phyloP scores from a whole-genome alignment of 2,888 invertebrate genomes.

The Lasioglossum pauxillum region DNA sequence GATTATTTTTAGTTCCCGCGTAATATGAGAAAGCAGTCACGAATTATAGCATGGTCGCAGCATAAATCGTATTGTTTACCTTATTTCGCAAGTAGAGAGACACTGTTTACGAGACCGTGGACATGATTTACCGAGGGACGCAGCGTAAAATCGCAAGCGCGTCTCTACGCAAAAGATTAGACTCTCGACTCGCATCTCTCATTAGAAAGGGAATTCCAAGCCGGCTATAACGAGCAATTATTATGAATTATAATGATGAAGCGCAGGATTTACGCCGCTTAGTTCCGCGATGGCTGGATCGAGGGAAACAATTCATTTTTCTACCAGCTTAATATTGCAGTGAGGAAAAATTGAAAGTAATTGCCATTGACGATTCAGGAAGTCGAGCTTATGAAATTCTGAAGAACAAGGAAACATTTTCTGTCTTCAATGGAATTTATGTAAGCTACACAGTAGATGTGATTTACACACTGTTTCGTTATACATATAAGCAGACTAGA shows the following conservation, averaged over 20 bases:
- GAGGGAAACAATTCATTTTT: slow-evolving; percentile 16
- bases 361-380: background rate
- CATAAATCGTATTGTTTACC: slow-evolving; percentile 14
- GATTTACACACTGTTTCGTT: no score
- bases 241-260: slow-evolving; percentile 23
- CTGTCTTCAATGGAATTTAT: background rate
- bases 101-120: slow-evolving; percentile 15
- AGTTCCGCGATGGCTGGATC: background rate
- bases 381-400: background rate
- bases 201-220: slow-evolving; percentile 16
- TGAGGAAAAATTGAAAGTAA: slow-evolving; percentile 5
- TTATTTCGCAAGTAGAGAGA: slow-evolving; percentile 27
- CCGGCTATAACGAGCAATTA: slow-evolving; percentile 16
- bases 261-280: slow-evolving; percentile 19
- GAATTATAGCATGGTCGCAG: background rate
- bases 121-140: slow-evolving; percentile 25
- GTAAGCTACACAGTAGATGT: background rate
- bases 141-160: slow-evolving; percentile 8
- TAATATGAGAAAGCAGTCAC: background rate
- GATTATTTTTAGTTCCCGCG: slow-evolving; percentile 25
- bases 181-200: background rate
- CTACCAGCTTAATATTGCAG: background rate
- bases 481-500: no score
- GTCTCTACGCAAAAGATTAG: slow-evolving; percentile 19
- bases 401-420: background rate